Evolutionary conservation across 2,797 vertebrate species (phyloP).

Genomic region (Gallinago solitaria): DNA sequence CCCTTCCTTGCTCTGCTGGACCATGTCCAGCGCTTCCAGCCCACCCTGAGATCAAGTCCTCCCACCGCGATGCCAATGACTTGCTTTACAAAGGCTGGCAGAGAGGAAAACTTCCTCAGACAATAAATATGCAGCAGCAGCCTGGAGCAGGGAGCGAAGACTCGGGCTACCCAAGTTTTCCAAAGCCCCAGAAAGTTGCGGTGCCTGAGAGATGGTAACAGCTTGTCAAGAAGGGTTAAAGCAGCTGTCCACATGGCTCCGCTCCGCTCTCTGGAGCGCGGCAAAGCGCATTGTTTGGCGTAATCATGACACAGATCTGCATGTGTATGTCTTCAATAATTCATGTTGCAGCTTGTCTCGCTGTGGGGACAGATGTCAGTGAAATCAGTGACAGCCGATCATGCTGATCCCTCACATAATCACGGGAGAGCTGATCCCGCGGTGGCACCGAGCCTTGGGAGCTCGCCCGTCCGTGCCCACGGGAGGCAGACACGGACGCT

Average conservation of each 20-base stretch:
- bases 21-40: accelerated
- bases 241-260: slow-evolving; percentile 61
- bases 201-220: slow-evolving; percentile 52
- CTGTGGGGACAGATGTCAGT: slow-evolving; percentile 92
- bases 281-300: slow-evolving; percentile 74
- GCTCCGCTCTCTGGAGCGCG: slow-evolving; percentile 63
- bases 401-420: slow-evolving; percentile 86
- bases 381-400: slow-evolving; percentile 92
- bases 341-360: slow-evolving; percentile 87
- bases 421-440: slow-evolving; percentile 81
- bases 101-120: neutral
- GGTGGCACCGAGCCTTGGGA: slow-evolving; percentile 79
- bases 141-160: neutral
- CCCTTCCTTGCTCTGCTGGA: neutral
- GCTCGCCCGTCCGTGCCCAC: neutral
- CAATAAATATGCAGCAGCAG: neutral
- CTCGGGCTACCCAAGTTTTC: neutral
- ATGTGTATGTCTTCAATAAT: slow-evolving; percentile 84
- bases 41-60: neutral
- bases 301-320: slow-evolving; percentile 78
- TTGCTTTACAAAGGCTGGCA: neutral
- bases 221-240: slow-evolving; percentile 77
- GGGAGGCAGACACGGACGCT: neutral
- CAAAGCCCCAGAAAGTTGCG: neutral
- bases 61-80: neutral